Evolutionary conservation across 2,113 vertebrate genomes (phyloP), one percentile per base, ranked within the genome.

Genomic region (Alouatta palliata): DNA sequence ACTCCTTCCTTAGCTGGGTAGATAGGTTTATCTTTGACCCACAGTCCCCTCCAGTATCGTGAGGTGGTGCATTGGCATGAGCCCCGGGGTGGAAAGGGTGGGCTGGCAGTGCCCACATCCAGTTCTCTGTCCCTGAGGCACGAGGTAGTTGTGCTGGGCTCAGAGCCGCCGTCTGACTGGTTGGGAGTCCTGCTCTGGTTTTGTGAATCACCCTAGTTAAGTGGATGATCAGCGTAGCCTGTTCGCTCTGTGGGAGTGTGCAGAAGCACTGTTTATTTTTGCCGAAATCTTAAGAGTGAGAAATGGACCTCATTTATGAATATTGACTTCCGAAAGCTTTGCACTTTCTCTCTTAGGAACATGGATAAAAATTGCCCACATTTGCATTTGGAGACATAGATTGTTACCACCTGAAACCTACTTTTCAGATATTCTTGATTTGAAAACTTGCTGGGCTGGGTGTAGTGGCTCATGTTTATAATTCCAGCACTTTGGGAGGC

Each of bases 21-120:
- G 35, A 21, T 30, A 37, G 9, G 30, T 21, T n/a, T 21, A 56
- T 12, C 35, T 52, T 76, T 30, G 8, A 81, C 35, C 37, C 11
- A 25, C 6, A 4, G 4, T 21, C 27, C 64, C 47, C 30, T 37
- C 56, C 0, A 0, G 1, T 8, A 17, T 54, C 21, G 0, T 0
- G 2, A 49, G 27, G 45, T 1, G 3, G 8, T 87, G 45, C 54
- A 27, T 20, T 27, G 54, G 30, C 9, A 10, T 16, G 45, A 16
- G 25, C 10, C 6, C 3, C 1, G 17, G 43, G 30, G 37, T 3
- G 6, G 5, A 10, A 14, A 49, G 35, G 13, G 11, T 23, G 45
- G 23, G 8, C n/a, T 27, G 25, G 40, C 0, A 11, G 19, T 8
- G 32, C 52, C 43, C 0, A 0, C 11, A 5, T 5, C 37, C 12